These are phyloP conservation scores for Syrrhaptes paradoxus DNA, from an alignment of 2,113 vertebrate species.

Conservation along the genomic window DNA sequence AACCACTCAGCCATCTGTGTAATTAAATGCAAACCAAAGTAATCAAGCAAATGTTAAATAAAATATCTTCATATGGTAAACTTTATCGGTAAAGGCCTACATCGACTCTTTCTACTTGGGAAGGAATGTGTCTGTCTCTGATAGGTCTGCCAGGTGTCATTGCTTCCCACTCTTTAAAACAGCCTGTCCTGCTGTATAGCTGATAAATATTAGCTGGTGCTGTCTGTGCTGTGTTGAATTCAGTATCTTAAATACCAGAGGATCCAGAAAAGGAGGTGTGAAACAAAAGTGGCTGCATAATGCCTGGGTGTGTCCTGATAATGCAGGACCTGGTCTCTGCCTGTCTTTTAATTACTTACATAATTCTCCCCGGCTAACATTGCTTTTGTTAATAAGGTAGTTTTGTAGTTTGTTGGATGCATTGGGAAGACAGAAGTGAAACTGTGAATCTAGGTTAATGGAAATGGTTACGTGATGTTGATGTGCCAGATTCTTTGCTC, in stretches of 20 bases:
- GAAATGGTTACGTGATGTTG: background rate
- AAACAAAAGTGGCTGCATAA: background rate
- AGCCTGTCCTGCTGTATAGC: background rate
- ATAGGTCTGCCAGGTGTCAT: background rate
- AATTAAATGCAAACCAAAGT: constrained; percentile 40
- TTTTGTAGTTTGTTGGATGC: background rate
- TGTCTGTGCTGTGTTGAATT: background rate
- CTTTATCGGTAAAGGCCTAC: background rate
- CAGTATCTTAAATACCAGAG: background rate
- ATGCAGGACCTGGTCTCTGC: background rate
- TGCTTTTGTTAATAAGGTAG: background rate
- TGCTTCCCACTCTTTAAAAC: background rate
- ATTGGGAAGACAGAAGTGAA: background rate
- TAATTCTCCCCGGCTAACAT: background rate
- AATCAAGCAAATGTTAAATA: constrained; percentile 29
- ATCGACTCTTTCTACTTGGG: background rate
- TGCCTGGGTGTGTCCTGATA: constrained; percentile 8
- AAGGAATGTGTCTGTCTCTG: background rate
- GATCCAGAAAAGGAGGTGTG: background rate
- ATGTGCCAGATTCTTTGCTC: constrained; percentile 1
- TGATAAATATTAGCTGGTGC: background rate
- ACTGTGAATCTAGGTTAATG: constrained; percentile 36
- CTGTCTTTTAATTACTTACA: background rate
- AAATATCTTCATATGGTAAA: constrained; percentile 5
- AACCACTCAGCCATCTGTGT: constrained; percentile 16